Conservation (phyloP, 1,140 invertebrate species). For the Gyrodactylus bullatarudis region DNA sequence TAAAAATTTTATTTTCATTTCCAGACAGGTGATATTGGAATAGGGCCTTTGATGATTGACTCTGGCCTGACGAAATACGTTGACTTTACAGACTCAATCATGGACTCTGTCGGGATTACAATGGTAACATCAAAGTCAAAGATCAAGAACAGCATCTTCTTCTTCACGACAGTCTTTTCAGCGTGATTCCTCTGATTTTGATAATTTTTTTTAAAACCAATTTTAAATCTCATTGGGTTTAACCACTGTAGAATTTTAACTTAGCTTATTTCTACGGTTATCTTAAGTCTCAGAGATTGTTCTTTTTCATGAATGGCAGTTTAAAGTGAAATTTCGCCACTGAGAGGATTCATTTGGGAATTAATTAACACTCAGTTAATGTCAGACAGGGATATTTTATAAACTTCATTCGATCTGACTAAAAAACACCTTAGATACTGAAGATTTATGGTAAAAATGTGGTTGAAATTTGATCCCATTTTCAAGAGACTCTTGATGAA, state of each 20-base stretch:
- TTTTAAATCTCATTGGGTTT: background rate
- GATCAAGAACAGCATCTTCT: background rate
- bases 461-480: too few species aligned
- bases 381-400: too few species aligned
- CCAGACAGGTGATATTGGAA: background rate
- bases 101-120: background rate
- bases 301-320: too few species aligned
- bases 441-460: too few species aligned
- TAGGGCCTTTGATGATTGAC: background rate
- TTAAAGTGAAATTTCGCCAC: too few species aligned
- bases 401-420: too few species aligned
- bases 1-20: too few species aligned
- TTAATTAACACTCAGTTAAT: too few species aligned
- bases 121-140: background rate
- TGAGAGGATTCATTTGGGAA: too few species aligned
- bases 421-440: too few species aligned
- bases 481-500: too few species aligned
- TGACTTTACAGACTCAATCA: slow-evolving; percentile 1
- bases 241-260: background rate
- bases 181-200: background rate
- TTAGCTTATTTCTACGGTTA: background rate
- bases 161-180: slow-evolving; percentile 1
- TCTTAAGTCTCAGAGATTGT: too few species aligned
- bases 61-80: background rate
- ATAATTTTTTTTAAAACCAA: background rate